Base-by-base conservation (phyloP, 2,113 vertebrate species). In the Andinoacara biseriatus region DNA sequence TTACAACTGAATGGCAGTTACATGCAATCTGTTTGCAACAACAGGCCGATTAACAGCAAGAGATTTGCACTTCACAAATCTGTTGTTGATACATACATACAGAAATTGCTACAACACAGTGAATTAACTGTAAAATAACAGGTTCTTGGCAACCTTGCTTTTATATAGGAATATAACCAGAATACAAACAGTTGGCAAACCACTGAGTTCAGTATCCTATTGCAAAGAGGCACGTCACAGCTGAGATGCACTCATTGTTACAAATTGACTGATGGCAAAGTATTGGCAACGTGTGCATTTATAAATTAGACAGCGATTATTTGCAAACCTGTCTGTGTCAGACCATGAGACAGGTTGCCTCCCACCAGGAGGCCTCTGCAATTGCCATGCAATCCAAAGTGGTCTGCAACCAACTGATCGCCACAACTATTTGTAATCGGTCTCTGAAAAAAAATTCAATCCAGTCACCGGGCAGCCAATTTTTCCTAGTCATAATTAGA, bases 351-450 rank as follows among this genome's bases (percentile, higher is more conserved):
- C 15, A 52, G 17, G 6, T 3, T 52, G 46, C 15, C 62, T 65
- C 62, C 35, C 35, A 65, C 35, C 38, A 43, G 7, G 15, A 43
- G 62, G 15, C 35, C 62, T 43, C 35, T 65, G n/a, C 35, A 43
- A 43, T 22, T 43, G 62, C 22, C 38, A n/a, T 65, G 40, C 9
- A 15, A 0, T 43, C n/a, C 4, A 65, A 65, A 0, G 0, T 65
- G n/a, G 38, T 43, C 62, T 43, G 13, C 38, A 65, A 65, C 38
- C 38, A 65, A n/a, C 17, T 43, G 62, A 2, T 0, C 13, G 22
- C n/a, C n/a, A 17, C n/a, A 46, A 43, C 24, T 20, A 29, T 46
- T 69, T 49, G 63, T 5, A 49, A 52, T 18, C 3, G 15, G 46
- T 52, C 49, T 18, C 49, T 8, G 49, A 52, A 18, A 46, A 46